Evolutionary conservation across 2,888 invertebrate species (phyloP).

Genomic region (Philhelius pedissequus): DNA sequence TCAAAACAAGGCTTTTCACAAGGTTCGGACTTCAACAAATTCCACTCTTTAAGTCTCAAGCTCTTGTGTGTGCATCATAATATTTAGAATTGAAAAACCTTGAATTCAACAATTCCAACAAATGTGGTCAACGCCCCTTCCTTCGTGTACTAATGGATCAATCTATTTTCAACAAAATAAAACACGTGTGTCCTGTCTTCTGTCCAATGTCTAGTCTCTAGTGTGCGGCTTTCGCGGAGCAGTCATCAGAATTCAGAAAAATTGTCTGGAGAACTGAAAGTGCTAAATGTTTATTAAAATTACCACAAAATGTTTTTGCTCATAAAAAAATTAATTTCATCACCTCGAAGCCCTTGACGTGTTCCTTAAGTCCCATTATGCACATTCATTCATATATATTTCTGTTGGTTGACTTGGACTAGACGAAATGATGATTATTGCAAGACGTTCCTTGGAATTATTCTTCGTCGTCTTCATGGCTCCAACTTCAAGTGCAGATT

Average conservation of each 20-base stretch:
- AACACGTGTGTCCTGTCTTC: conserved; percentile 36
- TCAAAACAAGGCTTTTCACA: background rate
- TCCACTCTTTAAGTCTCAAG: background rate
- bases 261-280: no score
- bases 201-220: background rate
- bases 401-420: background rate
- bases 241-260: background rate
- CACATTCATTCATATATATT: background rate
- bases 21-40: conserved; percentile 6
- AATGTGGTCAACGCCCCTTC: conserved; percentile 48
- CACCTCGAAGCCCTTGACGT: conserved; percentile 33
- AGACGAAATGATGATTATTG: conserved; percentile 18
- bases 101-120: conserved; percentile 43
- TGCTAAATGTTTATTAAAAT: conserved; percentile 42
- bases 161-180: conserved; percentile 29
- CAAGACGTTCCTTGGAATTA: background rate
- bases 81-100: conserved; percentile 21
- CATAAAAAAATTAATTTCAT: conserved; percentile 48
- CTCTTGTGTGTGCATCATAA: background rate
- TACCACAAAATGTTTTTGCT: conserved; percentile 11
- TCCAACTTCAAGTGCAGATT: background rate
- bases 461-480: no score
- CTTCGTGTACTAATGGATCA: conserved; percentile 34
- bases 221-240: no score
- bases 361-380: background rate